A percentile compares a stretch with the other conserved stretches of the same genome.
These are phyloP conservation scores for Apodemus sylvaticus DNA, from an alignment of 2,113 vertebrate species.

Conservation along the genomic window DNA sequence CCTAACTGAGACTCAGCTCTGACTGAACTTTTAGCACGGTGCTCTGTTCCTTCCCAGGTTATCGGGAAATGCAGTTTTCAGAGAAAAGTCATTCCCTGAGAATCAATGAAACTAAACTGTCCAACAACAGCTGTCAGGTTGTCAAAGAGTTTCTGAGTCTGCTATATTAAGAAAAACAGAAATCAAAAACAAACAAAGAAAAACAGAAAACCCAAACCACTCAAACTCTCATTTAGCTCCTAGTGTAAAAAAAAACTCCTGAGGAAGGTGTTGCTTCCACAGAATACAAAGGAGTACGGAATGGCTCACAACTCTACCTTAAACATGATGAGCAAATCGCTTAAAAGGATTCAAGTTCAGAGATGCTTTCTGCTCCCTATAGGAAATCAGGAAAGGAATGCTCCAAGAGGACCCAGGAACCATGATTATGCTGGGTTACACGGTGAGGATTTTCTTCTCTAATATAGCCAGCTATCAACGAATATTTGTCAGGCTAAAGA, in stretches of 20 bases:
- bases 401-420: not conserved
- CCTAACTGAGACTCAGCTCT: conserved; percentile 18
- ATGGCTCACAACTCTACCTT: not conserved
- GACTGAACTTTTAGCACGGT: not conserved
- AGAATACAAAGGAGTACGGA: not conserved
- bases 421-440: not conserved
- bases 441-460: not conserved
- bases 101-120: not conserved
- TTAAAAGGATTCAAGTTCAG: not conserved
- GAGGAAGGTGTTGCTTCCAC: not conserved
- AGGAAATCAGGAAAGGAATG: not conserved
- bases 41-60: not conserved
- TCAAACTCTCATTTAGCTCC: not conserved
- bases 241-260: not conserved
- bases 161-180: not conserved
- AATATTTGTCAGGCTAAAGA: not conserved
- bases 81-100: not conserved
- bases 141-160: not conserved
- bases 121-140: not conserved
- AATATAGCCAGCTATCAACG: not conserved
- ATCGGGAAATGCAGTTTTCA: not conserved
- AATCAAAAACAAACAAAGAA: not conserved
- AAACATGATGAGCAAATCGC: not conserved
- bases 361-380: not conserved
- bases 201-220: not conserved